These are phyloP conservation scores for Pelmatolapia mariae DNA, from an alignment of 2,113 vertebrate species.

Conservation along the genomic window DNA sequence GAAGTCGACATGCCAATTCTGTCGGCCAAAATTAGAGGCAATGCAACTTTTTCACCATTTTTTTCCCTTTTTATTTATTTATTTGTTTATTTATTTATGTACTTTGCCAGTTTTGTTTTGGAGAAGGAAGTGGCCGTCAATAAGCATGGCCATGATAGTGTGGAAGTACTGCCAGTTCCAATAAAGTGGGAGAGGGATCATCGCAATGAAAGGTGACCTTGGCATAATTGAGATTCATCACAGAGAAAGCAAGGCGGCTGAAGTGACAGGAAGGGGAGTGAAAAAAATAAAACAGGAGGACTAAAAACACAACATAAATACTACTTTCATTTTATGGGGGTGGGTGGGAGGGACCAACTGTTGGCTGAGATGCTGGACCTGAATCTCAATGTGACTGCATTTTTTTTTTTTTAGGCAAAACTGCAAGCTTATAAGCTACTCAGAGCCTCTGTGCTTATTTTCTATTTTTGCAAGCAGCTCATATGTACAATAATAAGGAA, in stretches of 20 bases:
- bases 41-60: slow-evolving; percentile 29
- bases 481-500: slow-evolving; percentile 40
- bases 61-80: rapidly evolving
- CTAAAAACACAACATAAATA: slow-evolving; percentile 60
- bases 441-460: background rate
- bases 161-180: slow-evolving; percentile 76
- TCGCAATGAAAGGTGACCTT: slow-evolving; percentile 78
- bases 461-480: slow-evolving; percentile 38
- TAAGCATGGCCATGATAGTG: slow-evolving; percentile 71
- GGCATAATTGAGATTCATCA: slow-evolving; percentile 81
- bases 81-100: background rate
- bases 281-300: background rate
- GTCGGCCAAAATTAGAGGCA: slow-evolving; percentile 48
- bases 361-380: slow-evolving; percentile 17
- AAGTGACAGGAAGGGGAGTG: slow-evolving; percentile 41
- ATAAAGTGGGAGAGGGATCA: slow-evolving; percentile 74
- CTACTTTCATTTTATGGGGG: slow-evolving; percentile 52
- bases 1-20: slow-evolving; percentile 47
- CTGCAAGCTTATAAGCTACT: background rate
- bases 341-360: slow-evolving; percentile 30
- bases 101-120: slow-evolving; percentile 56
- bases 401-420: slow-evolving; percentile 42
- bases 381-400: slow-evolving; percentile 50
- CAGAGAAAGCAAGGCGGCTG: slow-evolving; percentile 59
- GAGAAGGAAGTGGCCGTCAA: slow-evolving; percentile 68